These are phyloP conservation scores for Somateria mollissima DNA, from an alignment of 2,797 vertebrate genomes.

Conservation along the genomic window DNA sequence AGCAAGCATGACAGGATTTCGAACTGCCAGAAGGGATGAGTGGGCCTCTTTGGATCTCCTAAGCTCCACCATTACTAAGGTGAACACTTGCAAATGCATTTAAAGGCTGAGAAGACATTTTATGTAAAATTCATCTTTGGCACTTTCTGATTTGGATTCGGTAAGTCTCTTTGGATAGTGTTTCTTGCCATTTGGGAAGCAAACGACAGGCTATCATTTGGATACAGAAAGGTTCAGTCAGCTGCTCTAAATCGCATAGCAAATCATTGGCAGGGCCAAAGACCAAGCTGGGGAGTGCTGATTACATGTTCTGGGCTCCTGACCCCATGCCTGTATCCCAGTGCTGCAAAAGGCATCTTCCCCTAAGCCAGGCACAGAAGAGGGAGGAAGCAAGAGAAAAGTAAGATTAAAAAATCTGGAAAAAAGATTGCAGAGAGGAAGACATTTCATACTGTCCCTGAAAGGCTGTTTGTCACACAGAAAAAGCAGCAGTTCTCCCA, in stretches of 20 bases:
- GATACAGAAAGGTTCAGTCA: background rate
- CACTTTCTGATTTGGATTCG: background rate
- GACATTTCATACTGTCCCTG: background rate
- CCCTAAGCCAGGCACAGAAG: background rate
- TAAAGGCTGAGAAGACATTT: background rate
- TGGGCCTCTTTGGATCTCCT: background rate
- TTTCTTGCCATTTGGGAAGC: background rate
- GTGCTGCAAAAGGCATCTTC: background rate
- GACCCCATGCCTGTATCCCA: background rate
- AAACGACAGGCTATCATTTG: background rate
- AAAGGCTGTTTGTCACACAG: constrained; percentile 28
- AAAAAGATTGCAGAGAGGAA: constrained; percentile 31
- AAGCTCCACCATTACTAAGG: background rate
- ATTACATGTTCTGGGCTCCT: constrained; percentile 15
- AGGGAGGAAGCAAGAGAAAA: background rate
- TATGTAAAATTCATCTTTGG: background rate
- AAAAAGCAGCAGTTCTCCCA: background rate
- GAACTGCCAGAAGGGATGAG: background rate
- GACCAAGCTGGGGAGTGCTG: background rate
- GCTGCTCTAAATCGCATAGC: constrained; percentile 3
- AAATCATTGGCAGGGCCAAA: background rate
- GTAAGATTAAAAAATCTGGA: constrained; percentile 19
- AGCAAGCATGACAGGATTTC: background rate
- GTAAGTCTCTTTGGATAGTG: background rate
- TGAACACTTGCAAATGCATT: background rate